Evolutionary conservation across 1,140 invertebrate species (phyloP), one percentile per base, ranked within the genome.

Genomic region (Leguminivora glycinivorella): DNA sequence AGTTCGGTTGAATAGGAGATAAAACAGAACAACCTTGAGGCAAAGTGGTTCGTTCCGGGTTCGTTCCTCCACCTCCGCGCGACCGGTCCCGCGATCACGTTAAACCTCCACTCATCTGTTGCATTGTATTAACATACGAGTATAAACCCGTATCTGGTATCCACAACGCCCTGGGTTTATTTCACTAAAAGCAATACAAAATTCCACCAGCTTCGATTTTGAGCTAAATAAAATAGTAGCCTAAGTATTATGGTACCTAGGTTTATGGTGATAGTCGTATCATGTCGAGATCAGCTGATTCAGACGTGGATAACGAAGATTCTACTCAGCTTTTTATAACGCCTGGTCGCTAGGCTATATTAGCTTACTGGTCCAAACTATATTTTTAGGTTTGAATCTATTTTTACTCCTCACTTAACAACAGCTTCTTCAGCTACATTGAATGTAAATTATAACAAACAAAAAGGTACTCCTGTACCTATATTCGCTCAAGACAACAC

Each of bases 21-120:
- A 70, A 71, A 68, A 69, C 76, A 60, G 72, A 72, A 75, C 77
- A 83, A 85, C 88, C 88, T 90, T 88, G 88, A 78, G 72, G 72
- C 75, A 69, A 68, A 80, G 84, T 77, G 75, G 78, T 77, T 75
- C 82, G 82, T 89, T 88, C 88, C 87, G 85, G 87, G 83, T 87
- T 82, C 79, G 74, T 71, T 78, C 76, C 78, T 82, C 78, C 72
- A 77, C 71, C 72, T 72, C 58, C 58, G 68, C 43, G 26, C 38
- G 19, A 43, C 67, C 34, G 25, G 34, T 68, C 67, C 43, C 17
- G 31, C 67, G 67, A 43, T 34, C n/a, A 17, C 67, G 67, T 43
- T 68, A 43, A 19, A 68, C 43, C 38, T 68, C 34, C 67, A 70
- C 56, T 67, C 75, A 83, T 82, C 83, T 81, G 82, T 52, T 52